Base-by-base conservation (phyloP, 2,797 vertebrate species). In the Acanthornis magna region DNA sequence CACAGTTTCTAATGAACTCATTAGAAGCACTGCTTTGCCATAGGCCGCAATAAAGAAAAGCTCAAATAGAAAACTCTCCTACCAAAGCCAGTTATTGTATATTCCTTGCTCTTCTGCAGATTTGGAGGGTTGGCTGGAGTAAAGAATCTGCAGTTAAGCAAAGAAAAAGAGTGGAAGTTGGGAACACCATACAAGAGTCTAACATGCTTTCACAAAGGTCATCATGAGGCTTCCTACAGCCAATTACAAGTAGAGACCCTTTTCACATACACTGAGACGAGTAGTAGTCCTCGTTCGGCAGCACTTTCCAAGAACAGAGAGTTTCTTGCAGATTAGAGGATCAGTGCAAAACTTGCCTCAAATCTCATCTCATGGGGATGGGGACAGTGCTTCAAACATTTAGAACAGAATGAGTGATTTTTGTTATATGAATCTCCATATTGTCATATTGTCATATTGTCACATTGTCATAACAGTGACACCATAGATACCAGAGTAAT, bases 181-280 rank as follows among this genome's bases (percentile, higher is more conserved):
- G 20, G 50, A 58, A 76, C 1, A 2, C 13, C 32, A 47, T 7
- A 25, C 2, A 34, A 21, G 9, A 62, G 9, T 34, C 10, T 65
- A 51, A 75, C 7, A 53, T n/a, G 38, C 4, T 88, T 70, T 75
- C 58, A 62, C 38, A 76, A 34, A 81, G n/a, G 22, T 34, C 36
- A 15, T 3, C 1, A 0, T 40, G 27, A 68, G 34, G 6, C 2
- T 83, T 40, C 13, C 23, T 54, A 3, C 16, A n/a, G 34, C 14
- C 19, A 26, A 3, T 38, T 30, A 53, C 25, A 19, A 32, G 23
- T 10, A 82, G 40, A 89, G 20, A 74, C 40, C 8, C 2, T 9
- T 61, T 60, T 62, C 19, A 9, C 10, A 9, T n/a, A 13, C 19
- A 26, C 14, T 32, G 55, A 55, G 10, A 14, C 34, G 14, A n/a